phyloP scores from a whole-genome alignment of 1,140 invertebrate genomes.

The Rhyacophila brunnea region DNA sequence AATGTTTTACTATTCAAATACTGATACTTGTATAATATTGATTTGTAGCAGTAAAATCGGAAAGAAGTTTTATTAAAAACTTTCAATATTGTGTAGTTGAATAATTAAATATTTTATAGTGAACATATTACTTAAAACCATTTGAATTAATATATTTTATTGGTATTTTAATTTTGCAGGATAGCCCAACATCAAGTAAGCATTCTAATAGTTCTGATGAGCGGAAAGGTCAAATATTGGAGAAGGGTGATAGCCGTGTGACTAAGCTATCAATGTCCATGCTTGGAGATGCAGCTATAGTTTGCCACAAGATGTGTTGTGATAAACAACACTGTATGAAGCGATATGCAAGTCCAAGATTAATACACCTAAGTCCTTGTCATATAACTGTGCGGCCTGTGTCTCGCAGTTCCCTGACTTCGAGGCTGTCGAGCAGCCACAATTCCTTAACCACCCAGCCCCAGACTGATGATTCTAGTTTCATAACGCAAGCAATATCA shows the following conservation, averaged over 20 bases:
- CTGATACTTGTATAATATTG: too few relatives aligned
- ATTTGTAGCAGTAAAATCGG: too few relatives aligned
- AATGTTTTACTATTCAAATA: too few relatives aligned
- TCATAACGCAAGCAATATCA: slow-evolving; percentile 83
- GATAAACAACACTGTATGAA: slow-evolving; percentile 41
- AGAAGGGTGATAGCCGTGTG: slow-evolving; percentile 40
- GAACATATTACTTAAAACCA: too few relatives aligned
- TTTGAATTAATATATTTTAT: too few relatives aligned
- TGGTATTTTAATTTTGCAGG: slow-evolving; percentile 27
- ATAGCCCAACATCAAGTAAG: slow-evolving; percentile 23
- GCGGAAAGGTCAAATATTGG: slow-evolving; percentile 10
- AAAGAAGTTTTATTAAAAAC: too few relatives aligned
- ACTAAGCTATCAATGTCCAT: slow-evolving; percentile 39
- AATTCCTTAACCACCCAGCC: slow-evolving; percentile 75
- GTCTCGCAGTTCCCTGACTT: slow-evolving; percentile 70
- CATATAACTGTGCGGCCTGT: slow-evolving; percentile 61
- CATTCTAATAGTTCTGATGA: slow-evolving; percentile 1
- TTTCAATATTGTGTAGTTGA: too few relatives aligned
- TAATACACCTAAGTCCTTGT: slow-evolving; percentile 62
- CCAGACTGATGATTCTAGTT: slow-evolving; percentile 77
- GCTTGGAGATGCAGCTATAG: slow-evolving; percentile 34
- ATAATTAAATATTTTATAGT: too few relatives aligned
- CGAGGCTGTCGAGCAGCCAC: slow-evolving; percentile 75
- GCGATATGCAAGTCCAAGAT: slow-evolving; percentile 59
- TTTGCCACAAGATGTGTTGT: slow-evolving; percentile 5